These are phyloP conservation scores for Sprattus sprattus DNA, from an alignment of 2,113 vertebrate species.

Conservation along the genomic window DNA sequence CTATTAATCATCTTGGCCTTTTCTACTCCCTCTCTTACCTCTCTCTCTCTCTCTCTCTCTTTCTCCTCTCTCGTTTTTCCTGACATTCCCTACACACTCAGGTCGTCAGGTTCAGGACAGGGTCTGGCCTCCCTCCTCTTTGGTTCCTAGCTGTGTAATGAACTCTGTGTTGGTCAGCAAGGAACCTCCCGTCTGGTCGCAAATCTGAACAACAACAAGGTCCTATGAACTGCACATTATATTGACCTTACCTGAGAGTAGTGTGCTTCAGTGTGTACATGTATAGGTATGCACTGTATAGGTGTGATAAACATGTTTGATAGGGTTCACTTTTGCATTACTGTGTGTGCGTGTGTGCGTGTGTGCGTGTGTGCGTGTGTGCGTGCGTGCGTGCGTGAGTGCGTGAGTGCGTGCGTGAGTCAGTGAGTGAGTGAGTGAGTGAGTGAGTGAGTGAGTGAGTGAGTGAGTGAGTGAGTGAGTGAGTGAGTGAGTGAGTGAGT, in stretches of 20 bases:
- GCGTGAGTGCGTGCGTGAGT: neutral
- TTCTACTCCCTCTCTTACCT: neutral
- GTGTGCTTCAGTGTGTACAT: neutral
- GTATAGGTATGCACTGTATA: neutral
- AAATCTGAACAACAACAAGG: neutral
- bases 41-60: neutral
- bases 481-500: neutral
- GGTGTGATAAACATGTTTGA: neutral
- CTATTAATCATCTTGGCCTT: neutral
- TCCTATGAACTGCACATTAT: neutral
- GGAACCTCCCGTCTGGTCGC: neutral
- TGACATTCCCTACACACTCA: neutral
- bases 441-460: no score
- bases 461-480: no score
- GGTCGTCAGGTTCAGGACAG: neutral
- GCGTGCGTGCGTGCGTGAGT: neutral
- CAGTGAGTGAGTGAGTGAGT: neutral
- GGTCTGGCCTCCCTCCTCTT: neutral
- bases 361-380: constrained; percentile 15
- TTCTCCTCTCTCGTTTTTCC: neutral
- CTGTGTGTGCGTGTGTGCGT: constrained; percentile 11
- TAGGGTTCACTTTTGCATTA: neutral
- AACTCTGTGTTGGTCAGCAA: neutral
- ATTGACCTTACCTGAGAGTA: neutral
- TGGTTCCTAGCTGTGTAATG: neutral